Evolutionary conservation across 2,797 vertebrate species (phyloP).

Genomic region (Chelonia mydas): DNA sequence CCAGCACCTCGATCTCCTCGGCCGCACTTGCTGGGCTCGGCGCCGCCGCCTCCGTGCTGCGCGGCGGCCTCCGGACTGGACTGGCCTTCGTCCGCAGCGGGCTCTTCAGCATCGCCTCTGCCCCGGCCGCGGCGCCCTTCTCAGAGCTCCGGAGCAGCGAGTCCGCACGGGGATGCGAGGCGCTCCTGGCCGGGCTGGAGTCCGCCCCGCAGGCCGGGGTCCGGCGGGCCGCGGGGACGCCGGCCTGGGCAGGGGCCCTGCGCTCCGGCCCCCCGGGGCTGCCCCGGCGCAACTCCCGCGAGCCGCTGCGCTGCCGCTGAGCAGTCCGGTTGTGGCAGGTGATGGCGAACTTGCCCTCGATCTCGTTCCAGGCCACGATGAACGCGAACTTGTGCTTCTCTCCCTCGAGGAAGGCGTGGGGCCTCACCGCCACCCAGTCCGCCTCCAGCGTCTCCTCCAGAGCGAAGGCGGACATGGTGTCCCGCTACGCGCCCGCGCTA

Average conservation of each 20-base stretch:
- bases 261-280: neutral
- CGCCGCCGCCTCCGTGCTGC: neutral
- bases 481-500: neutral
- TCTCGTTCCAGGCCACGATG: slow-evolving; percentile 96
- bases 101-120: slow-evolving; percentile 31
- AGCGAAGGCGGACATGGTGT: slow-evolving; percentile 88
- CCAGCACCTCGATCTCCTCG: slow-evolving; percentile 65
- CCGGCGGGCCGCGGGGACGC: slow-evolving; percentile 36
- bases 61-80: slow-evolving; percentile 54
- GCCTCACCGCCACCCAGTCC: slow-evolving; percentile 96
- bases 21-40: slow-evolving; percentile 41
- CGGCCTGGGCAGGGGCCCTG: neutral
- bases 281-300: slow-evolving; percentile 77
- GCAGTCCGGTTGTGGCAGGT: slow-evolving; percentile 96
- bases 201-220: slow-evolving; percentile 35
- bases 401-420: slow-evolving; percentile 93
- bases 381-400: slow-evolving; percentile 94
- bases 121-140: neutral
- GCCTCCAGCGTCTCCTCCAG: slow-evolving; percentile 95
- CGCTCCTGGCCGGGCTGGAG: neutral
- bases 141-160: slow-evolving; percentile 44
- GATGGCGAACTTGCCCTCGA: slow-evolving; percentile 96
- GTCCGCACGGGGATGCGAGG: neutral
- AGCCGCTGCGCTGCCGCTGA: slow-evolving; percentile 86
- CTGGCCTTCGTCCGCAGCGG: slow-evolving; percentile 49